A percentile compares a stretch with the other conserved stretches of the same genome.
phyloP scores from a whole-genome alignment of 2,797 vertebrate species.

The Rousettus madagascariensis region DNA sequence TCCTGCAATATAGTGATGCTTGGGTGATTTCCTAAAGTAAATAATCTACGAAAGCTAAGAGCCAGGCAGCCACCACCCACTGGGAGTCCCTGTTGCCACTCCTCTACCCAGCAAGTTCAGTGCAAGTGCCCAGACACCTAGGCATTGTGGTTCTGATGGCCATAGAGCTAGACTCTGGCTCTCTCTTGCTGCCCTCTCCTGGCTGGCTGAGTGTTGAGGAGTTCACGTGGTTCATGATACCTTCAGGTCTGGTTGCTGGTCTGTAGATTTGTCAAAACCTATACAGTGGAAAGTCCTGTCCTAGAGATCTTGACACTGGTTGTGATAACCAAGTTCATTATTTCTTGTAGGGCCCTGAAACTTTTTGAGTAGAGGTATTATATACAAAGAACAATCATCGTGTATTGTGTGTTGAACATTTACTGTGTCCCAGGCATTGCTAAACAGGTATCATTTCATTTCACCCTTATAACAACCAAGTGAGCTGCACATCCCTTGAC shows the following conservation, averaged over 20 bases:
- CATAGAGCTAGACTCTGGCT: fast-evolving
- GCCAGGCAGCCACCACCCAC: neutral
- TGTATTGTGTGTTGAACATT: neutral
- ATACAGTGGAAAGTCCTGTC: neutral
- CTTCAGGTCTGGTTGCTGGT: neutral
- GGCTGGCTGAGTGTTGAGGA: neutral
- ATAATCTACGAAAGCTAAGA: neutral
- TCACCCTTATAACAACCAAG: neutral
- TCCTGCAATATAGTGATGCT: neutral
- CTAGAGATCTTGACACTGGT: neutral
- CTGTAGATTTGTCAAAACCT: neutral
- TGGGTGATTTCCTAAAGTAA: neutral
- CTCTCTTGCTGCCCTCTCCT: conserved; percentile 49
- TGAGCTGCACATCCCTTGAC: neutral
- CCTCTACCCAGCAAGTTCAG: neutral
- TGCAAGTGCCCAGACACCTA: neutral
- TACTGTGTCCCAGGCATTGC: neutral
- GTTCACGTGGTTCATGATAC: neutral
- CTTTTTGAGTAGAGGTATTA: neutral
- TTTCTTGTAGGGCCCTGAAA: neutral
- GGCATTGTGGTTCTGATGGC: fast-evolving
- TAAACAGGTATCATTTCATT: neutral
- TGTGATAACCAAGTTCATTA: neutral
- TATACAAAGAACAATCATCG: neutral
- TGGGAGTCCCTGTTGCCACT: neutral